A percentile compares a stretch with the other conserved stretches of the same genome.
phyloP scores from a whole-genome alignment of 1,140 invertebrate genomes.

The Lepidotrigona ventralis region DNA sequence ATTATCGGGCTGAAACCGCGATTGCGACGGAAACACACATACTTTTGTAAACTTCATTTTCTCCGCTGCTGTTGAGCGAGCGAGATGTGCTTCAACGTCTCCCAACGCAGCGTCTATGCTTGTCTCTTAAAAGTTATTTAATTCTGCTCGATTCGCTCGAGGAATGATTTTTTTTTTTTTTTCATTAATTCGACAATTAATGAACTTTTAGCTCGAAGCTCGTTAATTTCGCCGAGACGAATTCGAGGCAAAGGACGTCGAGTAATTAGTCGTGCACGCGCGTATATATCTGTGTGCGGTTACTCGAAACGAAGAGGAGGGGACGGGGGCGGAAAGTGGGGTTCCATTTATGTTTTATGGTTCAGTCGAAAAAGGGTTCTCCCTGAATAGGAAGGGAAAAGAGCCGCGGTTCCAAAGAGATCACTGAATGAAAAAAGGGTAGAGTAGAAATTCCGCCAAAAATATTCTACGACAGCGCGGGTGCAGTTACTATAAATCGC shows the following conservation, averaged over 20 bases:
- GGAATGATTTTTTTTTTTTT: background rate
- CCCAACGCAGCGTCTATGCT: too few species aligned
- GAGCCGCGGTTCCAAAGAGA: slow-evolving; percentile 28
- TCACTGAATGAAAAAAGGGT: slow-evolving; percentile 36
- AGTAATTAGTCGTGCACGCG: background rate
- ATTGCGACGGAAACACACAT: too few species aligned
- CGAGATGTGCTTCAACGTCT: too few species aligned
- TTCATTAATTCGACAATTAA: background rate
- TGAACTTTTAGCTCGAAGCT: background rate
- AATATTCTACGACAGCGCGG: slow-evolving; percentile 71
- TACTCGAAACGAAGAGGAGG: background rate
- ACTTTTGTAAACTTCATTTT: background rate
- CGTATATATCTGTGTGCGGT: background rate
- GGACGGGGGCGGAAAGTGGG: background rate
- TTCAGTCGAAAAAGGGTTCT: background rate
- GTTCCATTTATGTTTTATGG: slow-evolving; percentile 41
- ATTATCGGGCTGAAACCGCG: background rate
- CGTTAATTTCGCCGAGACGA: too few species aligned
- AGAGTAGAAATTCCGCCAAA: slow-evolving; percentile 63
- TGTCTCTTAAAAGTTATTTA: background rate
- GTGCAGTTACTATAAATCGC: slow-evolving; percentile 75
- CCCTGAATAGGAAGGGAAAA: slow-evolving; percentile 4
- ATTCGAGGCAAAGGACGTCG: too few species aligned
- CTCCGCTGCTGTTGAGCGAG: too few species aligned
- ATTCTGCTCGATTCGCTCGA: background rate